Conservation (phyloP, 2,888 invertebrate species). For the Tiliacea aurago region DNA sequence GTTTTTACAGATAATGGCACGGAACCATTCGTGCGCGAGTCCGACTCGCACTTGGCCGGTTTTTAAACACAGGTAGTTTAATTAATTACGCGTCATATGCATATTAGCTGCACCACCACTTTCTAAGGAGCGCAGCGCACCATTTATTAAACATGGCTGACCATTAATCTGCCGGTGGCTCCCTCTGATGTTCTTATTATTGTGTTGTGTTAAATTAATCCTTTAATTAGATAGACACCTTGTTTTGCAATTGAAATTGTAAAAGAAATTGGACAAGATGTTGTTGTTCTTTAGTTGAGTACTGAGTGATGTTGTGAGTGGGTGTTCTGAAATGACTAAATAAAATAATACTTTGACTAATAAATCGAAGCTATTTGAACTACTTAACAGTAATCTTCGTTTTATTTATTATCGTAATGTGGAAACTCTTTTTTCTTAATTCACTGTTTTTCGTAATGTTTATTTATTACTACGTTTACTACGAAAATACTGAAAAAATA, state of each 20-base stretch:
- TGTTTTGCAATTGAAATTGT: constrained; percentile 51
- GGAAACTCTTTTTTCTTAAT: too few species aligned
- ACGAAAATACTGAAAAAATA: constrained; percentile 15
- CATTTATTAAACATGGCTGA: constrained; percentile 72
- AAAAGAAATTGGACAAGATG: constrained; percentile 39
- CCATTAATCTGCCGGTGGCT: constrained; percentile 72
- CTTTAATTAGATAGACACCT: constrained; percentile 61
- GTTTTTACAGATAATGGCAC: too few species aligned
- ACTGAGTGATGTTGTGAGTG: neutral
- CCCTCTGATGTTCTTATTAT: constrained; percentile 73
- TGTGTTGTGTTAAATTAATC: constrained; percentile 70
- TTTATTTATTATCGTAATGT: too few species aligned
- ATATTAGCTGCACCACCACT: constrained; percentile 39
- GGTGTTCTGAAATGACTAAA: neutral
- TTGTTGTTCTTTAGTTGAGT: constrained; percentile 10
- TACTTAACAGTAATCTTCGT: too few species aligned
- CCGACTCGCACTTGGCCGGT: too few species aligned
- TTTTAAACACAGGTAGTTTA: constrained; percentile 19
- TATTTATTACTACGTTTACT: too few species aligned
- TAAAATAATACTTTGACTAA: neutral
- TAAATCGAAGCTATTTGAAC: neutral
- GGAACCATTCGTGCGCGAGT: too few species aligned
- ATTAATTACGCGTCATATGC: constrained; percentile 49
- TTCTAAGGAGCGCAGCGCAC: constrained; percentile 61
- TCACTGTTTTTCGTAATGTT: too few species aligned